Conservation (phyloP, 1,140 invertebrate genomes). For the Nylanderia fulva region DNA sequence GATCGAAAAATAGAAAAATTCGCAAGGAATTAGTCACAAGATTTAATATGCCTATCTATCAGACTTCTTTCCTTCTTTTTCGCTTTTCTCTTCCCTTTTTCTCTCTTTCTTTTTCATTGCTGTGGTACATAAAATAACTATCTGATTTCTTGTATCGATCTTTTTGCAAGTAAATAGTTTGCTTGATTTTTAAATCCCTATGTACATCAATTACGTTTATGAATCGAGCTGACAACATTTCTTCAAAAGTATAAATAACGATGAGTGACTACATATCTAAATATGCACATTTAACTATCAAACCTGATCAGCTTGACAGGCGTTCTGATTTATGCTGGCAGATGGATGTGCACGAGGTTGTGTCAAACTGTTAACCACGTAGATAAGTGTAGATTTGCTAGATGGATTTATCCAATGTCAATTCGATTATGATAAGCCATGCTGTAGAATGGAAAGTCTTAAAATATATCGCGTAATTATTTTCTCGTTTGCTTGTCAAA, state of each 20-base stretch:
- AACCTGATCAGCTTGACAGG: slow-evolving; percentile 11
- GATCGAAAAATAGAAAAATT: neutral
- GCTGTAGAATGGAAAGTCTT: neutral
- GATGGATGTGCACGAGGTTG: slow-evolving; percentile 24
- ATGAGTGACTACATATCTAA: neutral
- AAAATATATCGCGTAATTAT: neutral
- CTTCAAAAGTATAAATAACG: slow-evolving; percentile 38
- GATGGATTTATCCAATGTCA: slow-evolving; percentile 22
- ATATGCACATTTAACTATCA: slow-evolving; percentile 35
- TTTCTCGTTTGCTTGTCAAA: too few relatives aligned
- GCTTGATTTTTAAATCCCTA: neutral
- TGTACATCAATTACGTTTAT: neutral
- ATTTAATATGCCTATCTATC: neutral
- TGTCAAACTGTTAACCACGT: slow-evolving; percentile 35
- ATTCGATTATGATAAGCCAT: slow-evolving; percentile 1
- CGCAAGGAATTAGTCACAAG: neutral
- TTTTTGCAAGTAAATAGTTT: neutral
- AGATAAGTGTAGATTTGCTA: slow-evolving; percentile 20
- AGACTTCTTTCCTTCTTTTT: too few relatives aligned
- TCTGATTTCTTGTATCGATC: neutral
- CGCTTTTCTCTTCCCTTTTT: too few relatives aligned
- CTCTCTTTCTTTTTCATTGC: neutral
- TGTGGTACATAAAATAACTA: neutral
- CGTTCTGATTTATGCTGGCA: slow-evolving; percentile 30
- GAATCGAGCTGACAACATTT: slow-evolving; percentile 6